These are phyloP conservation scores for Petrocephalus schoutedeni DNA, from an alignment of 2,797 vertebrate genomes.

Conservation along the genomic window DNA sequence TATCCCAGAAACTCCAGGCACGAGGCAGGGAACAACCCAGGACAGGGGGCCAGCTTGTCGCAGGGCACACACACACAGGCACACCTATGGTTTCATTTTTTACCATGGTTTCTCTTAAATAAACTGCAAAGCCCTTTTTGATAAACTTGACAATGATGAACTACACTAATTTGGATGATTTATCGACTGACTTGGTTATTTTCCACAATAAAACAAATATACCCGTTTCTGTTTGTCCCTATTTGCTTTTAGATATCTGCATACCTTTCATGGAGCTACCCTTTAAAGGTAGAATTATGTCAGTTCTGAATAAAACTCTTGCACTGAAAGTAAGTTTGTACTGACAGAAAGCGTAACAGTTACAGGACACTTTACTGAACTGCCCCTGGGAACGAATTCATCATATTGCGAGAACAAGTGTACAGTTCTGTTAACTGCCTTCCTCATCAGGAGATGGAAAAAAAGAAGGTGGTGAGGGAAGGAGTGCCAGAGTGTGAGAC, in stretches of 20 bases:
- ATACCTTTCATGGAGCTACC: not conserved
- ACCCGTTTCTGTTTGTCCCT: not conserved
- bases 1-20: no score
- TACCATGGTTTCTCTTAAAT: no score
- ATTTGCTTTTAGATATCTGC: not conserved
- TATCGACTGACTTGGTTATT: not conserved
- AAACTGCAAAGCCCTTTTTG: not conserved
- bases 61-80: no score
- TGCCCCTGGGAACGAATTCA: not conserved
- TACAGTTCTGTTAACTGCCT: not conserved
- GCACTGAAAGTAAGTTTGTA: not conserved
- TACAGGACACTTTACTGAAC: not conserved
- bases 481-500: not conserved
- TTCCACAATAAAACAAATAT: not conserved
- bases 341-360: not conserved
- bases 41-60: no score
- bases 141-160: not conserved
- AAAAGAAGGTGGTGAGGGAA: not conserved
- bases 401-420: not conserved
- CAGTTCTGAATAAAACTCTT: not conserved
- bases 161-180: not conserved
- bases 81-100: no score
- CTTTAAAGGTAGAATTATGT: not conserved
- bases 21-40: no score
- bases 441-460: not conserved